phyloP scores from a whole-genome alignment of 2,113 vertebrate genomes.

The Lota lota region DNA sequence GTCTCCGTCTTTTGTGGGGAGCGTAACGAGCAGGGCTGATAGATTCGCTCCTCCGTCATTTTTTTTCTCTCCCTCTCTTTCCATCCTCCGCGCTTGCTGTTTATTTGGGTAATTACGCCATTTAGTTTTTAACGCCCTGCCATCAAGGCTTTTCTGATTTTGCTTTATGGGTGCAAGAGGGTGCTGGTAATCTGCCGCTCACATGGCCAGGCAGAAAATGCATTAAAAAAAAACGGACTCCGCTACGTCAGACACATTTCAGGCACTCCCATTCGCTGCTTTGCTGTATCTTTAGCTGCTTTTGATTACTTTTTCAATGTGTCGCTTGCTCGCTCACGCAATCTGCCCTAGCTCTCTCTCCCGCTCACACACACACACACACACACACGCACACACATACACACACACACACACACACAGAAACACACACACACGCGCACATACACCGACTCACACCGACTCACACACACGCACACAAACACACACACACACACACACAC shows the following conservation, averaged over 20 bases:
- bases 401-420: neutral
- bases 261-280: conserved; percentile 38
- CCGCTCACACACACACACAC: neutral
- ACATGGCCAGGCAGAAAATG: conserved; percentile 39
- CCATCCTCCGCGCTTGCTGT: conserved; percentile 22
- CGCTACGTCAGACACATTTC: conserved; percentile 59
- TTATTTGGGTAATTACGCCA: conserved; percentile 54
- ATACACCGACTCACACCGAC: too few relatives aligned
- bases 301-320: conserved; percentile 56
- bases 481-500: too few relatives aligned
- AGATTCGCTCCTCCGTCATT: conserved; percentile 29
- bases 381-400: too few relatives aligned
- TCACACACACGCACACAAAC: too few relatives aligned
- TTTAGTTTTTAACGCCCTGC: conserved; percentile 56
- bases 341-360: conserved; percentile 21
- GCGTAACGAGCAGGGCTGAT: conserved; percentile 32
- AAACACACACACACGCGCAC: neutral
- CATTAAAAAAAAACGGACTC: too few relatives aligned
- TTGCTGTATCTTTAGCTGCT: conserved; percentile 49
- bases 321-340: conserved; percentile 41
- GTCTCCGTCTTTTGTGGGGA: neutral
- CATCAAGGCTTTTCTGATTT: conserved; percentile 55
- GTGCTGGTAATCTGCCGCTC: conserved; percentile 50
- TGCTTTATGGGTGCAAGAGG: conserved; percentile 54
- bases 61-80: conserved; percentile 24